A percentile compares a stretch with the other conserved stretches of the same genome.
phyloP scores from a whole-genome alignment of 1,140 invertebrate species.

The Calliopsis andreniformis region DNA sequence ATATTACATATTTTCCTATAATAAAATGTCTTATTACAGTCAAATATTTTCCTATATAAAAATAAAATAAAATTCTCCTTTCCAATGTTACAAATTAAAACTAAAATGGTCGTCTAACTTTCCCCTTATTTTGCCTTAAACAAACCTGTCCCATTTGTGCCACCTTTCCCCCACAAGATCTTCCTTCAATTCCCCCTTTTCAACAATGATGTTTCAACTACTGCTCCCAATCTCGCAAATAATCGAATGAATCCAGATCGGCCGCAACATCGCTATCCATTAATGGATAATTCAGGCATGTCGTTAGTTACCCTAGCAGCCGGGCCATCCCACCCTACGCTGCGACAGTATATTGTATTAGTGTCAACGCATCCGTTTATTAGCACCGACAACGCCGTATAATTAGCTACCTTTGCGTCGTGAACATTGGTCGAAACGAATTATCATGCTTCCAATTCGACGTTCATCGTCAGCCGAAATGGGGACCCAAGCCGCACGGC shows the following conservation, averaged over 20 bases:
- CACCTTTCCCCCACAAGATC: no score
- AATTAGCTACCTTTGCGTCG: conserved; percentile 58
- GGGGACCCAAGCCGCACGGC: background rate
- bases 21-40: no score
- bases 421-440: conserved; percentile 44
- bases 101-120: no score
- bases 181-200: background rate
- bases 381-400: conserved; percentile 66
- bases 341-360: conserved; percentile 60
- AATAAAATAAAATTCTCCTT: no score
- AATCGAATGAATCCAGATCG: conserved; percentile 74
- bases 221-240: conserved; percentile 65
- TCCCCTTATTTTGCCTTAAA: no score
- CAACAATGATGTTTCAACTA: background rate
- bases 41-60: no score
- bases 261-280: conserved; percentile 72
- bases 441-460: conserved; percentile 45
- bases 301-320: conserved; percentile 53
- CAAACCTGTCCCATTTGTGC: no score
- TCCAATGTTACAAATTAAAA: no score
- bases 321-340: conserved; percentile 20
- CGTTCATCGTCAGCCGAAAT: conserved; percentile 32
- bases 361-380: conserved; percentile 70
- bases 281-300: conserved; percentile 70
- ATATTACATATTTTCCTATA: no score